Evolutionary conservation across 2,797 vertebrate genomes (phyloP).

Genomic region (Geotrypetes seraphini): DNA sequence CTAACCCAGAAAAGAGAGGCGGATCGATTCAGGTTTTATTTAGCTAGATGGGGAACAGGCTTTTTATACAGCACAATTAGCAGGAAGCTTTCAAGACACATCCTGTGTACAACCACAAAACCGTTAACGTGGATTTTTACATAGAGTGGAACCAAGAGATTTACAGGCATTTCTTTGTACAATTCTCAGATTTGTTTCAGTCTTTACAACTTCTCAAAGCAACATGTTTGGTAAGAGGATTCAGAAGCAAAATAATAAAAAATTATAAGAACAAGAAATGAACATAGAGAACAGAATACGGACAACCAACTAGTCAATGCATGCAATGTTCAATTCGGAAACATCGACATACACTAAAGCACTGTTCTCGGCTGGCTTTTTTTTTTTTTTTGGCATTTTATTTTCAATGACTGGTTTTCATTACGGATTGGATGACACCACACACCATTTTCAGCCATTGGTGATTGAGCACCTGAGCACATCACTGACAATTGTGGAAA

Average conservation of each 20-base stretch:
- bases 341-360: conserved; percentile 75
- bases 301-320: conserved; percentile 80
- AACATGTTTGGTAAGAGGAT: conserved; percentile 63
- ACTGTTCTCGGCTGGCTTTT: conserved; percentile 39
- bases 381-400: conserved; percentile 48
- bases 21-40: conserved; percentile 87
- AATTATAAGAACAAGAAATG: conserved; percentile 17
- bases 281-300: conserved; percentile 40
- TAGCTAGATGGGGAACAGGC: conserved; percentile 79
- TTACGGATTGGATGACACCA: conserved; percentile 66
- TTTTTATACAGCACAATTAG: conserved; percentile 94
- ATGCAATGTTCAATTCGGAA: conserved; percentile 94
- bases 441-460: conserved; percentile 57
- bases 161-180: conserved; percentile 89
- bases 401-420: conserved; percentile 52
- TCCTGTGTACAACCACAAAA: conserved; percentile 95
- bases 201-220: conserved; percentile 70
- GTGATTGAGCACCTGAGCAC: conserved; percentile 64
- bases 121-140: conserved; percentile 89
- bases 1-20: no score
- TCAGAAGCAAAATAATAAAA: conserved; percentile 57
- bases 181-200: conserved; percentile 67
- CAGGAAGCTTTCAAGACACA: conserved; percentile 89
- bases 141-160: conserved; percentile 86
- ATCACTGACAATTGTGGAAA: conserved; percentile 70